Evolutionary conservation across 2,113 vertebrate genomes (phyloP), one percentile per base, ranked within the genome.

Genomic region (Microcebus griseorufus): DNA sequence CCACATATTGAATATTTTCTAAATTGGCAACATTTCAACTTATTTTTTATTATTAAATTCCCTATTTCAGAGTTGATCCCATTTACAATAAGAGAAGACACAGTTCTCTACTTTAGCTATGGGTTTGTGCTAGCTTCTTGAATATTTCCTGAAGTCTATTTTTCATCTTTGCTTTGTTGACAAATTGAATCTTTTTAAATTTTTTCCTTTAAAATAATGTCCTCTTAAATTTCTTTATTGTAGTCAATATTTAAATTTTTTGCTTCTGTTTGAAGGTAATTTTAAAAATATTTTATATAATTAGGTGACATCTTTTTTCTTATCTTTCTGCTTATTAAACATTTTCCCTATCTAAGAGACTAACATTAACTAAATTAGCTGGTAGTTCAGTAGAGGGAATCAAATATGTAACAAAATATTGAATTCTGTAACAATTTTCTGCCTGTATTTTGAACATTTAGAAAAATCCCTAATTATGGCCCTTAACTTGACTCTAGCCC

Each of bases 21-120:
- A 92, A 67, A 51, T n/a, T 79, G 64, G 55, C 5, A 94, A 92
- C 22, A 79, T 89, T 94, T 88, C 12, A 75, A 65, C 69, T 90
- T 87, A 18, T 51, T 85, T 78, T 92, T 96, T 67, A 88, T 80
- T 64, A 83, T 88, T 88, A 84, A 94, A 45, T 92, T 89, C 25
- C 32, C 42, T 62, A 27, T 69, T 75, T 73, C 29, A 53, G 11
- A 23, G 29, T 92, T 92, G 34, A 92, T 73, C 34, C 20, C 39
- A 69, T 81, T 85, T 75, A 53, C 34, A 64, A 48, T 29, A 70
- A 69, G 16, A 76, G 39, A 88, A 75, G 13, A 88, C 22, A 58
- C 32, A 37, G 60, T 20, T 69, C 39, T 87, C 51, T 37, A 32
- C 51, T 22, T 62, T 82, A 83, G 37, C 13, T 83, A 64, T 81